Conservation (phyloP, 2,113 vertebrate species). For the Ageneiosus marmoratus region DNA sequence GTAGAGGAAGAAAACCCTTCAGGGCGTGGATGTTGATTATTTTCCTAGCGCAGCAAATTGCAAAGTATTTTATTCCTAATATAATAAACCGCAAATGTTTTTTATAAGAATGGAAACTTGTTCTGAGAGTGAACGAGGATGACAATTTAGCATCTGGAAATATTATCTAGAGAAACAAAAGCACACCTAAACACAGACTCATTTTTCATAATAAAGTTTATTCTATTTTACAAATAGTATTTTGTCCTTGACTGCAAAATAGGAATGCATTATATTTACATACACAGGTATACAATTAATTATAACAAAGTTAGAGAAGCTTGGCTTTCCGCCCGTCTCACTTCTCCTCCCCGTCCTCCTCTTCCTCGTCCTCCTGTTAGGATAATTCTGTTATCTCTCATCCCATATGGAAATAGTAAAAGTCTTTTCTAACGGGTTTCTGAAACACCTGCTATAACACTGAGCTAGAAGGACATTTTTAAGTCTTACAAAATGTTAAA, state of each 20-base stretch:
- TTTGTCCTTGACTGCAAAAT: conserved; percentile 99
- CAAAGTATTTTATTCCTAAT: neutral
- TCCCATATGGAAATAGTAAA: conserved; percentile 80
- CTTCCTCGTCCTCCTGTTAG: conserved; percentile 69
- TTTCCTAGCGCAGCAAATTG: neutral
- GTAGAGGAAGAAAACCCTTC: neutral
- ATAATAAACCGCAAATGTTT: neutral
- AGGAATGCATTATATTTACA: conserved; percentile 99
- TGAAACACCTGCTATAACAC: conserved; percentile 90
- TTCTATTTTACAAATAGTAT: conserved; percentile 99
- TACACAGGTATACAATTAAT: conserved; percentile 99
- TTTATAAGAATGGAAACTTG: too few species aligned
- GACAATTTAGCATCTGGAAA: neutral
- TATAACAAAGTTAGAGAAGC: conserved; percentile 99
- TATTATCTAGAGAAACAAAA: neutral
- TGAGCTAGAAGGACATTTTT: conserved; percentile 83
- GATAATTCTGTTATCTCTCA: conserved; percentile 76
- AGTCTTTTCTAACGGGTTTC: conserved; percentile 88
- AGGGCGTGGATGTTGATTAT: neutral
- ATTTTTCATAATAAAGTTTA: conserved; percentile 99
- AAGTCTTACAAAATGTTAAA: conserved; percentile 78
- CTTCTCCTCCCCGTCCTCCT: conserved; percentile 16
- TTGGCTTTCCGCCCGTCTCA: conserved; percentile 91
- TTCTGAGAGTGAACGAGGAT: too few species aligned
- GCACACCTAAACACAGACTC: conserved; percentile 29